Conservation (phyloP, 2,797 vertebrate genomes). For the Babyrousa celebensis region DNA sequence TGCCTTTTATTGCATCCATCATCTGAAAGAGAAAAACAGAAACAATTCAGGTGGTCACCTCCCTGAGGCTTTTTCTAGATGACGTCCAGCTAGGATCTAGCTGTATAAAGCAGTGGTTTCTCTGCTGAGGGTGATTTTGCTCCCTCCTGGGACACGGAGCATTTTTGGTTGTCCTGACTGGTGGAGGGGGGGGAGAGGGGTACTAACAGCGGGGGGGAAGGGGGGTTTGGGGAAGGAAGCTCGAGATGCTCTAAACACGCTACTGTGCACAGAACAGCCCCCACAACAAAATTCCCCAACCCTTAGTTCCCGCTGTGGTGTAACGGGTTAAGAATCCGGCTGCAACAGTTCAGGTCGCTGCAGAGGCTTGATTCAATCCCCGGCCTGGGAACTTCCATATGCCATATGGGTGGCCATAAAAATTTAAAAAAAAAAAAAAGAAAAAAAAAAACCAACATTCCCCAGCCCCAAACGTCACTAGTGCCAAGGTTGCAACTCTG, state of each 20-base stretch:
- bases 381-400: too few species aligned
- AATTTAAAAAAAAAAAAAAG: too few species aligned
- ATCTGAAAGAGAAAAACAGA: slow-evolving; percentile 92
- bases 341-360: too few species aligned
- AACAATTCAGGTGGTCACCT: not conserved
- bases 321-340: too few species aligned
- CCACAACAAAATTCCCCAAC: fast-evolving
- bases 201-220: fast-evolving
- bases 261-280: fast-evolving
- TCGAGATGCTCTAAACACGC: fast-evolving
- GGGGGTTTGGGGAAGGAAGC: too few species aligned
- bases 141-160: not conserved
- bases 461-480: fast-evolving
- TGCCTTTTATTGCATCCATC: slow-evolving; percentile 99
- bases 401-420: too few species aligned
- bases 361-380: too few species aligned
- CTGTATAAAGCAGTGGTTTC: fast-evolving
- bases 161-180: not conserved
- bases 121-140: fast-evolving
- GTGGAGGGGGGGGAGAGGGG: fast-evolving
- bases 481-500: fast-evolving
- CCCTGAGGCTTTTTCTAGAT: not conserved
- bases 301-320: too few species aligned
- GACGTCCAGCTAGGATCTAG: fast-evolving
- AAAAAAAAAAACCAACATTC: too few species aligned